Evolutionary conservation across 1,140 invertebrate species (phyloP), one percentile per base, ranked within the genome.

Genomic region (Cydia pomonella): DNA sequence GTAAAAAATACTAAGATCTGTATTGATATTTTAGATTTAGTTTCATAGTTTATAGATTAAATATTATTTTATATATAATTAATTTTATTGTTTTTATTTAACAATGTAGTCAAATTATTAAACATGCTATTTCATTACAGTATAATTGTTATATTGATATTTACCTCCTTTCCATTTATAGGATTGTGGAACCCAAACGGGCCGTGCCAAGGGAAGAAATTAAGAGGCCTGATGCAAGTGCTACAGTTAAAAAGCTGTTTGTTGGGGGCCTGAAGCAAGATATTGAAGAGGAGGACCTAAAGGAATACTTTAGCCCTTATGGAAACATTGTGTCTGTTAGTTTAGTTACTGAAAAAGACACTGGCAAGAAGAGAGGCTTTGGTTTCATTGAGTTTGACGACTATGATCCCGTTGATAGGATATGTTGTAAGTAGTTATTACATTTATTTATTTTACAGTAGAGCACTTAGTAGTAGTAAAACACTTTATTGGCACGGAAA

Each of bases 331-430:
- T 96, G 16, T 96, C 96, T 10, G 96, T 97, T 7, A 97, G 96
- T 76, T 95, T 99, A 80, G 97, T 99, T 2, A 97, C 96, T 1
- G 97, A 99, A 82, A 97, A 97, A 83, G 97, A 97, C 72, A 98
- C 97, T 18, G 97, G 97, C 12, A 98, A 98, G 86, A 98, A 98
- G 80, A 94, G 98, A 75, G 98, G 98, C 13, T 99, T 99, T 93
- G 98, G 97, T 12, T 99, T 99, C 91, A 96, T 99, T 18, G 97
- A 98, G 89, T 99, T 98, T 92, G 97, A 99, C 91, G 98, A 99
- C 89, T 99, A 99, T 93, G 98, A 99, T 94, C 96, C 98, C 21
- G 98, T 99, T 75, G 98, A 99, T 87, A 98, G 98, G 94, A 96
- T 98, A 86, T 97, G 97, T 83, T 95, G 96, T 97, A 93, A 95